Base-by-base conservation (phyloP, 2,113 vertebrate genomes). In the Cavia porcellus region DNA sequence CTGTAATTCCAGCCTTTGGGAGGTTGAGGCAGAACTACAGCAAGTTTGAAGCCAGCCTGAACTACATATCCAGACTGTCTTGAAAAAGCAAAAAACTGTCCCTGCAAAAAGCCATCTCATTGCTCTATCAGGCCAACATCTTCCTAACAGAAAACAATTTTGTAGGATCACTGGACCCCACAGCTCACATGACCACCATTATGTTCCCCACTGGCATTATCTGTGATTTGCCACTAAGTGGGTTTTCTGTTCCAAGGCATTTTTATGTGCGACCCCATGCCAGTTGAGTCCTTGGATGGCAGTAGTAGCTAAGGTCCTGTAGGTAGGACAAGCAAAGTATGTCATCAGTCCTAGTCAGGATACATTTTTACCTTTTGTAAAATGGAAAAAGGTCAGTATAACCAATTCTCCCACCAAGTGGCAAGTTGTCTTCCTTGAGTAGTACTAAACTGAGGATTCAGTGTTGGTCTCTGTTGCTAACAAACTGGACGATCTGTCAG, bases 161-260 rank as follows among this genome's bases (percentile, higher is more conserved):
- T 42, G 52, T 62, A 75, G 68, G 45, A 90, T 50, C 20, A 89
- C 25, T 38, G 24, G 24, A 55, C n/a, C 52, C 35, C 19, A 59
- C 6, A 72, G 79, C 32, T 47, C 70, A 52, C 57, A 62, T 50
- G 13, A 62, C 14, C 14, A 55, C 32, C 24, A 15, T 24, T 68
- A 91, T 7, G 4, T 70, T 52, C 17, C 17, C 50, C 17, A 7
- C 14, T 84, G 61, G 42, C 61, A 38, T n/a, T 13, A 85, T 22
- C 25, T n/a, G n/a, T 52, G 86, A 57, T 94, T 82, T 89, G 70
- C 66, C 89, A 88, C 61, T 81, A 86, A 86, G 66, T 62, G 42
- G 50, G 13, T 47, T 62, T 72, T 19, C 50, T 86, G 47, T 92
- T 61, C 30, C 62, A 94, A 66, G 35, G 55, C 42, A 86, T 66